A percentile compares a stretch with the other conserved stretches of the same genome.
Conservation (phyloP, 2,888 invertebrate genomes). For the Hetaerina titia region DNA sequence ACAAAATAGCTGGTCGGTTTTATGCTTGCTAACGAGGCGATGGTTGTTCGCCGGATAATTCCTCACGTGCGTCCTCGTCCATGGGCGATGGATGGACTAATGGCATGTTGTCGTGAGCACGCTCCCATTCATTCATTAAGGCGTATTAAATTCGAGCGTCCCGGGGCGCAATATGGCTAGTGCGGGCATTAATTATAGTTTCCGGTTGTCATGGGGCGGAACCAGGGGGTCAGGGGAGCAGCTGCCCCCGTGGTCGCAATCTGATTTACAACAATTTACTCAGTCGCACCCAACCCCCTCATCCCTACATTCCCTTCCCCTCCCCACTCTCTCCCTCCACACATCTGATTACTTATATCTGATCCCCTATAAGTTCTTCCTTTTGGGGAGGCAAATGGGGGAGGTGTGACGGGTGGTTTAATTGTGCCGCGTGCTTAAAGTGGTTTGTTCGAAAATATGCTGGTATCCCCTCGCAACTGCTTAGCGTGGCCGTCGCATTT, state of each 20-base stretch:
- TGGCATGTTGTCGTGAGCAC: background rate
- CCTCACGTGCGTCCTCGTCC: background rate
- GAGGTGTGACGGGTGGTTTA: background rate
- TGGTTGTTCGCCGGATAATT: background rate
- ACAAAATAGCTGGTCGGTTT: background rate
- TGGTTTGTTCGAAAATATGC: background rate
- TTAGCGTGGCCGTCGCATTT: background rate
- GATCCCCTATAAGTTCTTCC: background rate
- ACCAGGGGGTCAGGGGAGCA: background rate
- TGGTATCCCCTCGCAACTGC: conserved; percentile 1
- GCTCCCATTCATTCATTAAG: background rate
- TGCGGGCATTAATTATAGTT: conserved; percentile 25
- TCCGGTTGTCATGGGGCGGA: background rate
- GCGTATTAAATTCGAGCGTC: conserved; percentile 22
- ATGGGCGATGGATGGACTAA: background rate
- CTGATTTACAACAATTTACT: conserved; percentile 32
- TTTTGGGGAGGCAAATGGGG: too few species aligned
- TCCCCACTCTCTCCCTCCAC: too few species aligned
- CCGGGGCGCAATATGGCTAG: background rate
- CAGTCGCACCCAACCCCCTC: background rate
- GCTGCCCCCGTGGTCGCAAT: background rate
- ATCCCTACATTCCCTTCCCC: too few species aligned
- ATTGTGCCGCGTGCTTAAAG: background rate
- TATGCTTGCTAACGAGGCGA: background rate
- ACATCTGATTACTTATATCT: conserved; percentile 17